A percentile compares a stretch with the other conserved stretches of the same genome.
Evolutionary conservation across 2,113 vertebrate species (phyloP).

Genomic region (Mormyrus lacerda): DNA sequence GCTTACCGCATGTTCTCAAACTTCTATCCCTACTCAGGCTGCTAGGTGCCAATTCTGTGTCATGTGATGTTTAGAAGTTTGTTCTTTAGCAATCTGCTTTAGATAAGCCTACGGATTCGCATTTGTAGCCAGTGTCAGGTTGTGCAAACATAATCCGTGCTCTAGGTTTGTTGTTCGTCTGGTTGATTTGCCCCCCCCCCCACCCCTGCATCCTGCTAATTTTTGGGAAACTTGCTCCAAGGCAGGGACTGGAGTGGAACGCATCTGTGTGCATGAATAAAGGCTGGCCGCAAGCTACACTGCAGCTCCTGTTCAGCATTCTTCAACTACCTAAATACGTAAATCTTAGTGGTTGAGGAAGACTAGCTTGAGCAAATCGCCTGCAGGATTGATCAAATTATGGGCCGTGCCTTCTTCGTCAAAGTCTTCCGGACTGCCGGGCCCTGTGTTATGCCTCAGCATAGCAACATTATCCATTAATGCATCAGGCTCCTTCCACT

Average conservation of each 20-base stretch:
- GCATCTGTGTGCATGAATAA: neutral
- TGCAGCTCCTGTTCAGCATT: neutral
- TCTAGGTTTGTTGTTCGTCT: neutral
- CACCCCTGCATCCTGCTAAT: neutral
- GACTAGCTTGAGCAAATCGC: neutral
- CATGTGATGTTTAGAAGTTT: neutral
- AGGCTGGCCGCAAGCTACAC: neutral
- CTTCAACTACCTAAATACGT: neutral
- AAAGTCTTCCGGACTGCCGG: neutral
- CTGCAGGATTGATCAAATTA: neutral
- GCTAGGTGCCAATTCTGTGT: neutral
- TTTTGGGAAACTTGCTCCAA: neutral
- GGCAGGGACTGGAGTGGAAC: neutral
- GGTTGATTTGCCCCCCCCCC: neutral
- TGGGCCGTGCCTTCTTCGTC: neutral
- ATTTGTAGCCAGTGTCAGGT: neutral
- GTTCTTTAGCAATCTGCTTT: neutral
- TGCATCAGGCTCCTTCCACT: neutral
- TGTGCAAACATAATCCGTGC: neutral
- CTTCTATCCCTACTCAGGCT: neutral
- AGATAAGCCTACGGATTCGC: neutral
- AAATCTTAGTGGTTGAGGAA: neutral
- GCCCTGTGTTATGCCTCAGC: slow-evolving; percentile 1
- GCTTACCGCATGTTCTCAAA: neutral
- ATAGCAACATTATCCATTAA: neutral